Evolutionary conservation across 2,888 invertebrate genomes (phyloP).

Genomic region (Resseliella maxima): DNA sequence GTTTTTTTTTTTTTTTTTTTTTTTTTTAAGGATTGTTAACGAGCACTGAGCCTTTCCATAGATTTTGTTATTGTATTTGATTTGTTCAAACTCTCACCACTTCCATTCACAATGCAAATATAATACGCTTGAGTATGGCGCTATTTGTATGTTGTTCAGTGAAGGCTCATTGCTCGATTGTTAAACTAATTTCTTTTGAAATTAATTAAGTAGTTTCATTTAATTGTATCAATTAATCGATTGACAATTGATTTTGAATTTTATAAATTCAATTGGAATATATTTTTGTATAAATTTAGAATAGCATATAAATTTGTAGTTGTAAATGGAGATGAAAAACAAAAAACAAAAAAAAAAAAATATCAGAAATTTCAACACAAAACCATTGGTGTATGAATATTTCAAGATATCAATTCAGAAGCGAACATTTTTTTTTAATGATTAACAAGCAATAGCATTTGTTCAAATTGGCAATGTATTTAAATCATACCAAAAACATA

Average conservation of each 20-base stretch:
- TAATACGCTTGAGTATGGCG: too few species aligned
- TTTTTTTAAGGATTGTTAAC: too few species aligned
- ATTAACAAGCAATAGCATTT: not conserved
- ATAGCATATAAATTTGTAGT: not conserved
- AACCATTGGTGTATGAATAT: not conserved
- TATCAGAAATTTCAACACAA: constrained; percentile 3
- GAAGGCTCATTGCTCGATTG: too few species aligned
- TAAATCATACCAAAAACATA: constrained; percentile 46
- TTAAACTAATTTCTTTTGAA: too few species aligned
- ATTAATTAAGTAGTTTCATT: not conserved
- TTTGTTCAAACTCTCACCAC: too few species aligned
- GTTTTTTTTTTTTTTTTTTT: too few species aligned
- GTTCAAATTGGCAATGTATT: constrained; percentile 34
- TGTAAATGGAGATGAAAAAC: constrained; percentile 9
- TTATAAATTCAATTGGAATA: not conserved
- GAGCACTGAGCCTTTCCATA: too few species aligned
- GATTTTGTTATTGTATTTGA: too few species aligned
- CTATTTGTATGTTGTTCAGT: too few species aligned
- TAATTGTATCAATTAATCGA: not conserved
- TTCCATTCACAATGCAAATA: too few species aligned
- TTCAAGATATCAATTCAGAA: not conserved
- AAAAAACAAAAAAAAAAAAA: not conserved
- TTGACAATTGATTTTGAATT: not conserved
- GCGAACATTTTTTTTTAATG: too few species aligned
- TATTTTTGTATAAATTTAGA: not conserved